Evolutionary conservation across 2,888 invertebrate genomes (phyloP).

Genomic region (Drosophila rubida): DNA sequence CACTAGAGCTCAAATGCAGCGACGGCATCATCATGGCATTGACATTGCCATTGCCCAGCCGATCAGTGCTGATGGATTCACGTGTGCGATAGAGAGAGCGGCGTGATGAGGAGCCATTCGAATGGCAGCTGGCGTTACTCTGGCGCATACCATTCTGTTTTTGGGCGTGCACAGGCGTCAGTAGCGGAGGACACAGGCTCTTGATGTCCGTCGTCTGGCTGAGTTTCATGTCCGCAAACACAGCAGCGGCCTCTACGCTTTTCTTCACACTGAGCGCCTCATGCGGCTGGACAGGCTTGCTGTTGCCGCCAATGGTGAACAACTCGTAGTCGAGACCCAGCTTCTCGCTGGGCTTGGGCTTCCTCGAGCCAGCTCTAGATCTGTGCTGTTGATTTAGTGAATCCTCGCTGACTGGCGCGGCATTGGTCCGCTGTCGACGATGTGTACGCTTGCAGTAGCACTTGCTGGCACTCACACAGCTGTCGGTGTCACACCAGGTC

Average conservation of each 20-base stretch:
- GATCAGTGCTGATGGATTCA: constrained; percentile 79
- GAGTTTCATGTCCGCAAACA: constrained; percentile 91
- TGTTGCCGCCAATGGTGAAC: constrained; percentile 86
- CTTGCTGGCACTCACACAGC: constrained; percentile 94
- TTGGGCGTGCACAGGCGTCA: constrained; percentile 10
- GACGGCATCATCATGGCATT: constrained; percentile 53
- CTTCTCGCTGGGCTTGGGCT: constrained; percentile 86
- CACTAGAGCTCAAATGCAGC: constrained; percentile 32
- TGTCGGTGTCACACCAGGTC: constrained; percentile 92
- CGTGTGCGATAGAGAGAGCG: constrained; percentile 70
- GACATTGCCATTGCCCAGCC: constrained; percentile 57
- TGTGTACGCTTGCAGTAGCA: constrained; percentile 89
- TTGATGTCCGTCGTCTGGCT: constrained; percentile 90
- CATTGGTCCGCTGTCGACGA: constrained; percentile 45
- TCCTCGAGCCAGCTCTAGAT: constrained; percentile 71
- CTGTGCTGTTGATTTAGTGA: constrained; percentile 77
- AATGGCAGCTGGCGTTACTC: constrained; percentile 64
- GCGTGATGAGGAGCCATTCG: constrained; percentile 66
- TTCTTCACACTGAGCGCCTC: constrained; percentile 94
- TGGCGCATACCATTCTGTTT: constrained; percentile 30
- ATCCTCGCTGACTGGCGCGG: constrained; percentile 61
- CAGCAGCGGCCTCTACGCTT: constrained; percentile 94
- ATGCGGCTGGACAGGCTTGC: constrained; percentile 86
- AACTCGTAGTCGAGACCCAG: constrained; percentile 92
- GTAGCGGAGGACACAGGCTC: constrained; percentile 82